Base-by-base conservation (phyloP, 2,888 invertebrate species). In the Hemicrepidius hirtus region DNA sequence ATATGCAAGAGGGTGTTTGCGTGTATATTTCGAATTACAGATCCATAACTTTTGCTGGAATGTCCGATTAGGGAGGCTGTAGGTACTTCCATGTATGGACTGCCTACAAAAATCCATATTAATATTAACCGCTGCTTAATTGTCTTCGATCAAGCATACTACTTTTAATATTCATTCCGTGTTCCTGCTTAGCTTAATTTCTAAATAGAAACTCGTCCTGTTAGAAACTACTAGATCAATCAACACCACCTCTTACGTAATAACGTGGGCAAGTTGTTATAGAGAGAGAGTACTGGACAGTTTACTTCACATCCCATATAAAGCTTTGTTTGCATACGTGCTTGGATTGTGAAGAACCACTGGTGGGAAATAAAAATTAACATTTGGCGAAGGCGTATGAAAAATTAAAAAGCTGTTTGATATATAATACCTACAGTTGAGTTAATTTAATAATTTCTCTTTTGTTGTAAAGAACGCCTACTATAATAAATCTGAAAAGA, bases 311-410 rank as follows among this genome's bases (percentile, higher is more conserved):
- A 55, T 55, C 55, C 55, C 55, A 55, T 55, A 55, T 55, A 55
- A 28, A 55, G 55, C 32, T 35, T 16, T 35, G 55, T 55, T 55
- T 55, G 32, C 32, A 32, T 55, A 35, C 32, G 32, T 55, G 55
- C 16, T 35, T 7, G 32, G 55, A 50, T 55, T 35, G 10, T 55
- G 35, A 57, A 57, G 28, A 32, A 35, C 49, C 55, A 35, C 55
- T 50, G 13, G 44, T 44, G 18, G 13, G 18, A 44, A 44, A 9
- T 49, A 28, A 32, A 35, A 57, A 37, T 57, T 57, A 57, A 20
- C 57, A 57, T 57, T 57, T 57, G 20, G 53, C 21, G 37, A 32
- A 37, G 57, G 57, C 57, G 57, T 37, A 13, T 57, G 24, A 57
- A 57, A 18, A 57, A 57, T 57, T 57, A 57, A 53, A 18, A n/a